Conservation (phyloP, 2,888 invertebrate species). For the Ornithoptera priamus region DNA sequence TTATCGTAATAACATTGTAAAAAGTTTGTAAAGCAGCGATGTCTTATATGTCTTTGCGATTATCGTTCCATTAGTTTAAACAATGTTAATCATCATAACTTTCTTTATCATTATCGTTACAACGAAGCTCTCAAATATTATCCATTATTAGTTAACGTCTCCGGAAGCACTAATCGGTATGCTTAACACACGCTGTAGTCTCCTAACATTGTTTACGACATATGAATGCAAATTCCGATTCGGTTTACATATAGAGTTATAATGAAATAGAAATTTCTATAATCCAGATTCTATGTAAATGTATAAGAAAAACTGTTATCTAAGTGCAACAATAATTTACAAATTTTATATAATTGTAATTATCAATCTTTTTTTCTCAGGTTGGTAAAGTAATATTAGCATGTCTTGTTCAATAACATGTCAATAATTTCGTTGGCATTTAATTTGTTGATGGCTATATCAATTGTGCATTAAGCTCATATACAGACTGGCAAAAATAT, state of each 20-base stretch:
- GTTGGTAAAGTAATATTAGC: not conserved
- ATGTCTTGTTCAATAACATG: not conserved
- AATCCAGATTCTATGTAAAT: no score
- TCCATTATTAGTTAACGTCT: conserved; percentile 6
- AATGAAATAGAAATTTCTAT: no score
- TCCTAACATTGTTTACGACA: not conserved
- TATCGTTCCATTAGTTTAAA: no score
- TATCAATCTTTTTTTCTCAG: no score
- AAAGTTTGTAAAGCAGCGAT: not conserved
- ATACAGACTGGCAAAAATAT: no score
- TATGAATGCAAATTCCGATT: not conserved
- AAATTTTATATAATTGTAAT: no score
- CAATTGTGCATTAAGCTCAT: no score
- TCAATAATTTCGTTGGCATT: no score
- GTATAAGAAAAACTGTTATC: no score
- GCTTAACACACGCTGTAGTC: conserved; percentile 6
- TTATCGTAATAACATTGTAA: not conserved
- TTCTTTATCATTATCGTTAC: conserved; percentile 11
- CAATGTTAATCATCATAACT: conserved; percentile 6
- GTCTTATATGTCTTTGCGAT: no score
- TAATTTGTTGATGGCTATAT: no score
- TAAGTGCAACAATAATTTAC: no score
- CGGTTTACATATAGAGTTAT: not conserved
- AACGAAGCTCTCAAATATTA: conserved; percentile 8
- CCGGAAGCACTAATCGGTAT: conserved; percentile 14